Evolutionary conservation across 2,113 vertebrate genomes (phyloP).

Genomic region (Cnemophilus loriae): DNA sequence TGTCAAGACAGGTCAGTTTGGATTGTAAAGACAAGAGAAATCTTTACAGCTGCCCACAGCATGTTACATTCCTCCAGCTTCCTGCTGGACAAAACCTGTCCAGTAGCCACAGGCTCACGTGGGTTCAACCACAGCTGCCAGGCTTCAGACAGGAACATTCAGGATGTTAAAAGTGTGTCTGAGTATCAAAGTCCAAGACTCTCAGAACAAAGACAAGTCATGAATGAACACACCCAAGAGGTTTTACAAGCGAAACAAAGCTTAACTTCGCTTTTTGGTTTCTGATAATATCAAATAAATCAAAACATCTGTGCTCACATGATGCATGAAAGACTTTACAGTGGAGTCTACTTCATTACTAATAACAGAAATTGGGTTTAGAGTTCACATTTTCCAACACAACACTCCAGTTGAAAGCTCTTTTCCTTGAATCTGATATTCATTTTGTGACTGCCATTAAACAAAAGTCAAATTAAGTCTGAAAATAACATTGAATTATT

Average conservation of each 20-base stretch:
- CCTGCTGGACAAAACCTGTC: no score
- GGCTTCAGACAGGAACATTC: neutral
- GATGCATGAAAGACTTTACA: neutral
- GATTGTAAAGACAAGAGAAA: neutral
- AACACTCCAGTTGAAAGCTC: neutral
- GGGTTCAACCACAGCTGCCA: neutral
- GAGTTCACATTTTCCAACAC: neutral
- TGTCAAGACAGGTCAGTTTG: fast-evolving
- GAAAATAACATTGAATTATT: neutral
- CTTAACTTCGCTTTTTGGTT: neutral
- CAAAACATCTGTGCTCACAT: neutral
- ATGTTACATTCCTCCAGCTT: neutral
- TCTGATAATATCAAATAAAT: neutral
- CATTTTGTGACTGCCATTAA: neutral
- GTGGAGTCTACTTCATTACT: neutral
- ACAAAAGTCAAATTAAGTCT: neutral
- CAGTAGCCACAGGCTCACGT: fast-evolving
- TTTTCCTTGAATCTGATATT: neutral
- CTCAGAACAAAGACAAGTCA: neutral
- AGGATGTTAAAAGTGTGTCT: neutral
- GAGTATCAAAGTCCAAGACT: neutral
- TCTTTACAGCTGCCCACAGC: neutral
- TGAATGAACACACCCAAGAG: neutral
- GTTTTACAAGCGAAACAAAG: neutral
- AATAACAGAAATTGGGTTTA: neutral